Conservation (phyloP, 2,113 vertebrate genomes). For the Crotalus tigris region DNA sequence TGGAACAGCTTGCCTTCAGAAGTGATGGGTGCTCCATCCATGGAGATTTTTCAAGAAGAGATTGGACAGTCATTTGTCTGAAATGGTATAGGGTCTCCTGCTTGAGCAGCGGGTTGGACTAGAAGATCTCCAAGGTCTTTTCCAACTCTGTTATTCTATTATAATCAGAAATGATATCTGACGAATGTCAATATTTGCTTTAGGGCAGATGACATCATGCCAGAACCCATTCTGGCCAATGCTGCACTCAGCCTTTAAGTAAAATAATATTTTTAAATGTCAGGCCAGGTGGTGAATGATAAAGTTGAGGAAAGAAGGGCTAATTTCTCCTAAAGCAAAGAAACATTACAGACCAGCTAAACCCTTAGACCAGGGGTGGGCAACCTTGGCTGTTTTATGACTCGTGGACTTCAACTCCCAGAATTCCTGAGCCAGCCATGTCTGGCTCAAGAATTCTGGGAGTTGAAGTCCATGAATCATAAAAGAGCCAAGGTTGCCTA, state of each 20-base stretch:
- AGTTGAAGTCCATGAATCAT: no score
- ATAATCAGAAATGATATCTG: not conserved
- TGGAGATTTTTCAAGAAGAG: not conserved
- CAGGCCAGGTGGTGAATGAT: not conserved
- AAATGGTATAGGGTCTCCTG: not conserved
- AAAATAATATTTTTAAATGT: slow-evolving; percentile 4
- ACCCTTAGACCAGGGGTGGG: not conserved
- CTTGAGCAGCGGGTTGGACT: not conserved
- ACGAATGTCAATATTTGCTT: slow-evolving; percentile 3
- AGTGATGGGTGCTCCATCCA: not conserved
- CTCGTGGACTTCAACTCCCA: no score
- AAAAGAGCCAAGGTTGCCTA: no score
- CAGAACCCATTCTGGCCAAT: not conserved
- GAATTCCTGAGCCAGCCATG: no score
- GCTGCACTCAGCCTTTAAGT: not conserved
- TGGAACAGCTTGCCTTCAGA: not conserved
- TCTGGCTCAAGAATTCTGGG: no score
- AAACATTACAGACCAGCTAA: not conserved
- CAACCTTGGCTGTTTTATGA: no score
- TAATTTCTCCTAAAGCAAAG: not conserved
- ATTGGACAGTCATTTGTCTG: not conserved
- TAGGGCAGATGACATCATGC: not conserved
- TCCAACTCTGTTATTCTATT: not conserved
- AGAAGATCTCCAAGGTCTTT: not conserved
- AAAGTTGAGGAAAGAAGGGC: not conserved